Percentiles rank a stretch among this genome's conserved stretches.
These are phyloP conservation scores for Pachyrhynchus sulphureomaculatus DNA, from an alignment of 1,140 invertebrate species.

Conservation along the genomic window DNA sequence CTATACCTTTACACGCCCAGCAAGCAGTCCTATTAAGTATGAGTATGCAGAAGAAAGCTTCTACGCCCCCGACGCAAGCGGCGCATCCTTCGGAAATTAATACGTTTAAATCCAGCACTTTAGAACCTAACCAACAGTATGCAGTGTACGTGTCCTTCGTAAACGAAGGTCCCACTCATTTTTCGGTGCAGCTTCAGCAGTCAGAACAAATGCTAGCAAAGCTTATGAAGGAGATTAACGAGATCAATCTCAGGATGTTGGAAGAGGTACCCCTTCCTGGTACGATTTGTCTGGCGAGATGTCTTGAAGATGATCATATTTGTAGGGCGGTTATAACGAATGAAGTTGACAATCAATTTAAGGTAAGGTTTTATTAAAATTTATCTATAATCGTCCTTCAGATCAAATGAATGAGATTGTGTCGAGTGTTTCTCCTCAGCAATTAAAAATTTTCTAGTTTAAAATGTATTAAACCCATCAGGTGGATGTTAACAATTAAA, in stretches of 20 bases:
- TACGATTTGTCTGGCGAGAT: conserved; percentile 69
- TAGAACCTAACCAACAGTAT: conserved; percentile 56
- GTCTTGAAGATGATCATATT: conserved; percentile 62
- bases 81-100: conserved; percentile 30
- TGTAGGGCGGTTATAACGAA: conserved; percentile 73
- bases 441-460: too few species aligned
- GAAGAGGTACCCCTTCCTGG: conserved; percentile 66
- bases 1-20: conserved; percentile 38
- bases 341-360: conserved; percentile 57
- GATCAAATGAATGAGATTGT: too few species aligned
- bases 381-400: too few species aligned
- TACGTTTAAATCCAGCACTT: conserved; percentile 38
- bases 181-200: conserved; percentile 68
- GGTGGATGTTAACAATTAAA: too few species aligned
- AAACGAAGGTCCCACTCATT: conserved; percentile 72
- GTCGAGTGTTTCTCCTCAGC: too few species aligned
- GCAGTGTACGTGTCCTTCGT: conserved; percentile 71
- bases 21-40: conserved; percentile 41
- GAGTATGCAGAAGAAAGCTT: conserved; percentile 24
- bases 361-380: conserved; percentile 41
- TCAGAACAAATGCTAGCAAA: conserved; percentile 58
- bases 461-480: too few species aligned
- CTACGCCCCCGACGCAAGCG: conserved; percentile 9
- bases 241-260: conserved; percentile 58
- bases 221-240: conserved; percentile 69